Evolutionary conservation across 2,113 vertebrate genomes (phyloP), one percentile per base, ranked within the genome.

Genomic region (Actenoides hombroni): DNA sequence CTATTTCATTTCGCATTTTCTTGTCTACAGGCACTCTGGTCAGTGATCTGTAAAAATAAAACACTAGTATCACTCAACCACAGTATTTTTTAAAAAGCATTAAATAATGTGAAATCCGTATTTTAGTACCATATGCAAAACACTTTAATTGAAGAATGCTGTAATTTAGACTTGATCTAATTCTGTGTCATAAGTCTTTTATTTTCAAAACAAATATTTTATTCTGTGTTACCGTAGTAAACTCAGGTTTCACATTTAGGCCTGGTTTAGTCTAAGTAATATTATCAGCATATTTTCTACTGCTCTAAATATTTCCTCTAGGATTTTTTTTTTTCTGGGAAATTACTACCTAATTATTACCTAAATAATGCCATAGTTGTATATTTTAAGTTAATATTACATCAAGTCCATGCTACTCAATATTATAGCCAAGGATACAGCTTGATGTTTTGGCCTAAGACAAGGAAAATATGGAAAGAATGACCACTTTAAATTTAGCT

Each of bases 1-100:
- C 98, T 97, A 99, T 99, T 98, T 99, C 99, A 88, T 98, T 98
- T 96, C 97, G 98, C 99, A 99, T 98, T 96, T 99, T 98, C 88
- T 98, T 98, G 94, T 98, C 99, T 98, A 99, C 97, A 13, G 98
- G 96, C 97, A 99, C 97, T 98, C 98, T 99, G 81, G 99, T 99
- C 96, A 99, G 98, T 91, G 99, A 99, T 97, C 99, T 99, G 98
- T 96, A 96, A 97, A 98, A 98, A 97, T 78, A 97, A 98, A 98
- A 98, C 44, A 96, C 4, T 73, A 35, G 42, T 26, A 64, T 54
- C 63, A 94, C 12, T 84, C 31, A 82, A 57, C 1, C 13, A 46
- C 11, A 1, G 0, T 23, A 33, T 26, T 48, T 91, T 64, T 4
- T 2, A 74, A 88, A 61, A 51, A 16, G 8, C 5, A 53, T 75